These are phyloP conservation scores for Zaprionus africanus DNA, from an alignment of 1,140 invertebrate species.

Conservation along the genomic window DNA sequence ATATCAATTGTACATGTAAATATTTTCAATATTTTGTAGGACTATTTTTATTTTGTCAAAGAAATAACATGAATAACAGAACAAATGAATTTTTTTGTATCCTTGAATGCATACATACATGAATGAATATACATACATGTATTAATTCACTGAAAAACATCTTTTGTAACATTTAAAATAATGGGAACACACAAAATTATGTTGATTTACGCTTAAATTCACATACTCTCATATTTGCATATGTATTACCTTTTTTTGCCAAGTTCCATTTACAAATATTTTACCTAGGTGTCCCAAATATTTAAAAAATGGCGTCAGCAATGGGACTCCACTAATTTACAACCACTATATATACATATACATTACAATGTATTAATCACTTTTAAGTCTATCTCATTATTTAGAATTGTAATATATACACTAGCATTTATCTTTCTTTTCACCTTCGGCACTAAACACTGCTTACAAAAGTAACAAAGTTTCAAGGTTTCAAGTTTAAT, in stretches of 20 bases:
- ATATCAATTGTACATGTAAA: too few relatives aligned
- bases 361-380: conserved; percentile 24
- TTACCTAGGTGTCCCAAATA: conserved; percentile 47
- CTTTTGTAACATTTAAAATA: neutral
- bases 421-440: conserved; percentile 36
- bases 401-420: conserved; percentile 19
- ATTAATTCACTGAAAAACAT: too few relatives aligned
- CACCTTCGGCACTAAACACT: conserved; percentile 47
- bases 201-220: conserved; percentile 9
- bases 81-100: too few relatives aligned
- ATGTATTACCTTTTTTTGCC: conserved; percentile 68
- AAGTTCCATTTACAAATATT: conserved; percentile 70
- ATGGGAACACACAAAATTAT: conserved; percentile 4
- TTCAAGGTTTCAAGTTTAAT: conserved; percentile 43
- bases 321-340: conserved; percentile 46
- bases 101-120: too few relatives aligned
- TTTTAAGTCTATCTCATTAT: conserved; percentile 6
- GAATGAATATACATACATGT: too few relatives aligned
- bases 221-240: conserved; percentile 6
- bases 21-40: too few relatives aligned
- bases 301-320: conserved; percentile 62
- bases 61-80: too few relatives aligned
- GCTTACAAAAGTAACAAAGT: conserved; percentile 45
- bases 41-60: too few relatives aligned
- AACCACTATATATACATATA: conserved; percentile 31